Percentiles rank a stretch among this genome's conserved stretches.
phyloP scores from a whole-genome alignment of 2,888 invertebrate genomes.

The Ischnus inquisitorius region DNA sequence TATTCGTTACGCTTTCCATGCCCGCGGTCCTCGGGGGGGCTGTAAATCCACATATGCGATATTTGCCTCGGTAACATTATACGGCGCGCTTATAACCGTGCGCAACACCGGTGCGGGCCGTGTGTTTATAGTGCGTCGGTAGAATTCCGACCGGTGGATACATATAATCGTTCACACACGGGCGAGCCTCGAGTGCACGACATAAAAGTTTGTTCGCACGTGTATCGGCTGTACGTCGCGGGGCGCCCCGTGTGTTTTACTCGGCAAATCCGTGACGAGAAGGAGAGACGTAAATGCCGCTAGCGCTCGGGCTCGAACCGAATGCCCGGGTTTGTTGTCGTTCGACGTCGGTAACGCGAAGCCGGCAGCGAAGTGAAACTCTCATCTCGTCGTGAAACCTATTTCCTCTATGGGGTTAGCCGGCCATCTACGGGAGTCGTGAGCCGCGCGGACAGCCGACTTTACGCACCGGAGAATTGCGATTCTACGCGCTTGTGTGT shows the following conservation, averaged over 20 bases:
- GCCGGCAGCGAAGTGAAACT: constrained; percentile 78
- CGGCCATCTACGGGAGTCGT: constrained; percentile 71
- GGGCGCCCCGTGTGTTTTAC: constrained; percentile 23
- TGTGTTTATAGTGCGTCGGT: background rate
- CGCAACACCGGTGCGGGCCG: background rate
- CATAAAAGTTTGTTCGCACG: constrained; percentile 47
- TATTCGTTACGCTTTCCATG: constrained; percentile 33
- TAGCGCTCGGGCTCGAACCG: background rate
- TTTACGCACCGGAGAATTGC: constrained; percentile 59
- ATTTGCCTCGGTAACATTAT: constrained; percentile 22
- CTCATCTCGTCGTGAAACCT: constrained; percentile 68
- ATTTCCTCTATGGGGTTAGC: constrained; percentile 76
- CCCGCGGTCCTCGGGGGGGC: background rate
- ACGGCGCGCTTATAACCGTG: constrained; percentile 12
- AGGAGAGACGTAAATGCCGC: constrained; percentile 17
- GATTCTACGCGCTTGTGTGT: constrained; percentile 59
- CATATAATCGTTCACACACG: background rate
- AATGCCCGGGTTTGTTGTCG: background rate
- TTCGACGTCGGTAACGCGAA: constrained; percentile 66
- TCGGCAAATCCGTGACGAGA: constrained; percentile 65
- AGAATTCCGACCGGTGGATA: background rate
- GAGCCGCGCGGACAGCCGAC: background rate
- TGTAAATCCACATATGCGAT: constrained; percentile 19
- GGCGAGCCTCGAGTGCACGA: constrained; percentile 22
- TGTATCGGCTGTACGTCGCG: constrained; percentile 34